Conservation (phyloP, 2,888 invertebrate species). For the Dolomedes plantarius region DNA sequence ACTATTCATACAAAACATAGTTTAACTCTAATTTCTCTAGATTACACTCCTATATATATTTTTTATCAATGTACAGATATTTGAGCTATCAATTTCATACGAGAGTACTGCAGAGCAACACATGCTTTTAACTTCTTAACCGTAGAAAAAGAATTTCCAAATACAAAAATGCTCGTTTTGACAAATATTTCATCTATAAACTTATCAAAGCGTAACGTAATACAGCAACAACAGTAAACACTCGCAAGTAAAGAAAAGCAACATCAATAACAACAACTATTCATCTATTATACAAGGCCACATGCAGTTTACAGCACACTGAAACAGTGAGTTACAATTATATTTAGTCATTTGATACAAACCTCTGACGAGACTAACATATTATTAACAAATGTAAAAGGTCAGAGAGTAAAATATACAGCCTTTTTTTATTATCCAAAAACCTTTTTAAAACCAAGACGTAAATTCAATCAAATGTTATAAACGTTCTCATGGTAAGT, state of each 20-base stretch:
- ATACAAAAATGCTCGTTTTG: not conserved
- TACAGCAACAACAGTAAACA: constrained; percentile 21
- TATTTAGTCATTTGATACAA: constrained; percentile 16
- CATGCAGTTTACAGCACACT: constrained; percentile 63
- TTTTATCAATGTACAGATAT: not conserved
- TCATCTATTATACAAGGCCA: constrained; percentile 60
- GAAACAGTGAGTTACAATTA: constrained; percentile 48
- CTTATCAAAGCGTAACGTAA: constrained; percentile 24
- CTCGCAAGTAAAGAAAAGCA: constrained; percentile 34
- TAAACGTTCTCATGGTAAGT: not conserved
- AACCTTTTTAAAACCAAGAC: constrained; percentile 1
- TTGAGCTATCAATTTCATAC: not conserved
- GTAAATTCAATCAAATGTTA: not conserved
- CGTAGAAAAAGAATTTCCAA: not conserved
- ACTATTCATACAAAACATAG: not conserved
- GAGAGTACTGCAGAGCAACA: not conserved
- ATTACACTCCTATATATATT: too few relatives aligned
- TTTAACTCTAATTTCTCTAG: not conserved
- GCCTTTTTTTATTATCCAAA: not conserved
- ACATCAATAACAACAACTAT: constrained; percentile 59
- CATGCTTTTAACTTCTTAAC: not conserved
- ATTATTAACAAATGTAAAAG: constrained; percentile 8
- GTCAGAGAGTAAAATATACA: not conserved
- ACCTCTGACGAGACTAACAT: not conserved
- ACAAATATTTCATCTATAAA: constrained; percentile 2